Base-by-base conservation (phyloP, 2,113 vertebrate genomes). In the Trogon melanurus region DNA sequence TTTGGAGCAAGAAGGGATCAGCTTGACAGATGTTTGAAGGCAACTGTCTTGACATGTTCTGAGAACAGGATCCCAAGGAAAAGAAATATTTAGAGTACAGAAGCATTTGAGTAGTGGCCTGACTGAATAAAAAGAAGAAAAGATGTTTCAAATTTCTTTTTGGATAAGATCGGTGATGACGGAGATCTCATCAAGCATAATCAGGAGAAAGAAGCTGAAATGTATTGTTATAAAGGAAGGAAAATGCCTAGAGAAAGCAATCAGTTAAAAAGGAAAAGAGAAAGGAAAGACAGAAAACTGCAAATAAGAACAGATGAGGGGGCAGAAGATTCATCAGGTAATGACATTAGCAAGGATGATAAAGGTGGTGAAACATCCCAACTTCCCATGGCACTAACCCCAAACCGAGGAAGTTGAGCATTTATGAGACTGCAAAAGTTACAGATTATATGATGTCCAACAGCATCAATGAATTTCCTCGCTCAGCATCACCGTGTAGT, bases 281-380 rank as follows among this genome's bases (percentile, higher is more conserved):
- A 1, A 27, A 67, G 41, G 53, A 23, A n/a, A 75, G 53, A 25
- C 36, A 69, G n/a, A 30, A 82, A 73, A 25, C 11, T 20, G 41
- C 19, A 80, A 83, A 58, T 8, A 20, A 26, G n/a, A 47, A 47
- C 2, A 22, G 32, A 13, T 38, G 25, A 80, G 27, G 1, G 9
- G 78, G 23, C 36, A 62, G 73, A 72, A 50, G 51, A 73, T 44
- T 21, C 51, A 38, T 48, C 62, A 27, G 38, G 41, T 17, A 58
- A 53, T 1, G 0, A 34, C 47, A 56, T 13, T 5, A n/a, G 12
- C 3, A 13, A 29, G 3, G 32, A 44, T 9, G 22, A 50, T 3
- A 34, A 54, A 60, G 30, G 3, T 15, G 85, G 13, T 27, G 41
- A 62, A 26, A 83, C 66, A 80, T 2, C 8, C 3, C 22, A 3